These are phyloP conservation scores for Zaprionus gabonicus DNA, from an alignment of 1,140 invertebrate genomes.

Conservation along the genomic window DNA sequence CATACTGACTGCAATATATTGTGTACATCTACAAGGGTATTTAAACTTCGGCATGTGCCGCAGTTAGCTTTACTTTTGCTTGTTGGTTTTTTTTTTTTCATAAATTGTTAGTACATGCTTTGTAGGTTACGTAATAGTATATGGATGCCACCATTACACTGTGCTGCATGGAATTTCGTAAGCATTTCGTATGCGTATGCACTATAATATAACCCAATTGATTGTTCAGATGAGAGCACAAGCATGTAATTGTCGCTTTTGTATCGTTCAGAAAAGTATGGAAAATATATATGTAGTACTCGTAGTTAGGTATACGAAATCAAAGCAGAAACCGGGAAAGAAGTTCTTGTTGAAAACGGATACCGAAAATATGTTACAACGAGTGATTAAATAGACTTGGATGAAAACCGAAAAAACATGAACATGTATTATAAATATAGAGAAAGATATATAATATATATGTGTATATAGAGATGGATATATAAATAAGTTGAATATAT, in stretches of 20 bases:
- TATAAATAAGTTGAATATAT: not conserved
- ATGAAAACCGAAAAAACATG: not conserved
- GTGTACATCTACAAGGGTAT: conserved; percentile 29
- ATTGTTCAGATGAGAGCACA: conserved; percentile 44
- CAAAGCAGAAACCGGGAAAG: conserved; percentile 23
- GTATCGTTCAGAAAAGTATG: conserved; percentile 26
- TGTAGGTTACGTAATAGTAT: conserved; percentile 30
- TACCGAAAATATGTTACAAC: conserved; percentile 24
- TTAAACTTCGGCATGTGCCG: conserved; percentile 8
- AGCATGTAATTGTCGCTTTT: conserved; percentile 56
- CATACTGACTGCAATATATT: not conserved
- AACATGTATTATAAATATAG: not conserved
- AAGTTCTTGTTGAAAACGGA: conserved; percentile 9
- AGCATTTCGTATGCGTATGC: conserved; percentile 7
- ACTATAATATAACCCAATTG: conserved; percentile 37
- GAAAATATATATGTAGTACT: conserved; percentile 20
- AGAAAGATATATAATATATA: not conserved
- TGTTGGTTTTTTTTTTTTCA: not conserved
- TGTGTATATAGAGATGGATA: not conserved
- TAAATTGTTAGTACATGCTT: conserved; percentile 28
- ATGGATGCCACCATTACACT: conserved; percentile 54
- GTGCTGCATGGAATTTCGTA: conserved; percentile 47
- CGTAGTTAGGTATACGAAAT: conserved; percentile 17
- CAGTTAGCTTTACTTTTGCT: not conserved
- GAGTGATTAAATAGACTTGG: conserved; percentile 12